phyloP scores from a whole-genome alignment of 2,797 vertebrate genomes.

The Esox masquinongy region DNA sequence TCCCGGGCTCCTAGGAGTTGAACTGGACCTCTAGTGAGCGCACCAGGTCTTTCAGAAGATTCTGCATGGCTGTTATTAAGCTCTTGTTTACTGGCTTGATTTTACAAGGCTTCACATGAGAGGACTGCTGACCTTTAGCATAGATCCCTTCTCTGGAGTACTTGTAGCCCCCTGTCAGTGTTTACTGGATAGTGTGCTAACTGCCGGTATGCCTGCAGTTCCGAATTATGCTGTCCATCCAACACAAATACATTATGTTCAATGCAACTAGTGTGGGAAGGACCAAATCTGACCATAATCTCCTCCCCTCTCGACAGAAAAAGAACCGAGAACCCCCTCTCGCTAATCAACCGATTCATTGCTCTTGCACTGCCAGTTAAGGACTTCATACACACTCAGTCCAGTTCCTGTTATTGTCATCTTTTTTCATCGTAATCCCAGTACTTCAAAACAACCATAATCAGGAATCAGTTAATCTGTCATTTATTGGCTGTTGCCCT shows the following conservation, averaged over 20 bases:
- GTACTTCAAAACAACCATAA: constrained; percentile 27
- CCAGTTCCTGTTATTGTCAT: too few relatives aligned
- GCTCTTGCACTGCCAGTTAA: too few relatives aligned
- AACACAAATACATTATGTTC: neutral
- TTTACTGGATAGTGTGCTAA: neutral
- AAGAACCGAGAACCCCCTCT: too few relatives aligned
- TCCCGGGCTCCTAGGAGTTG: neutral
- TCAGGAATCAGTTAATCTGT: constrained; percentile 9
- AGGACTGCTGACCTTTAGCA: constrained; percentile 14
- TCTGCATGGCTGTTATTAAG: constrained; percentile 19
- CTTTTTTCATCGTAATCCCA: neutral
- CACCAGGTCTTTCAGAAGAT: constrained; percentile 5
- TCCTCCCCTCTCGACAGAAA: neutral
- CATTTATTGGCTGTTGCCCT: constrained; percentile 13
- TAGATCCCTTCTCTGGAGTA: constrained; percentile 2
- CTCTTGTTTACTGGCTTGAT: constrained; percentile 13
- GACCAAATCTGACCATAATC: neutral
- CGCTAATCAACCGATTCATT: too few relatives aligned
- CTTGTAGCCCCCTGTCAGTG: neutral
- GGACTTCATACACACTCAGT: too few relatives aligned
- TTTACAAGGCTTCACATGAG: constrained; percentile 26
- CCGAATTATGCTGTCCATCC: neutral
- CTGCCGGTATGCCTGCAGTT: neutral
- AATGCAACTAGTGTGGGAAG: neutral
- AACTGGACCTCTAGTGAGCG: neutral